These are phyloP conservation scores for Pungitius pungitius DNA, from an alignment of 2,113 vertebrate genomes.

Conservation along the genomic window DNA sequence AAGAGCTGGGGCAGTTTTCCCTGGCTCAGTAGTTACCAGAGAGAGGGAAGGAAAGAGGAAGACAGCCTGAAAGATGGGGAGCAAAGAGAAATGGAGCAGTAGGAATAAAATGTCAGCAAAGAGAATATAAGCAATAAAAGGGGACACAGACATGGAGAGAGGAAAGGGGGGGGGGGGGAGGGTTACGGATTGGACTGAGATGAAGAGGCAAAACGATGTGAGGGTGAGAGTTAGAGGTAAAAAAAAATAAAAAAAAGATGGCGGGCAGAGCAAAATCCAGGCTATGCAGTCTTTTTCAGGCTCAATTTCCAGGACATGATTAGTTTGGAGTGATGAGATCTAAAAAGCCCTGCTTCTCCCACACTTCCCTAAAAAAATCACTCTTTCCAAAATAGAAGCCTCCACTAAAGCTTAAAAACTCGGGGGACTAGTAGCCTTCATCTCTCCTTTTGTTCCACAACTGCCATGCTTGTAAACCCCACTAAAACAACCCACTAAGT, in stretches of 20 bases:
- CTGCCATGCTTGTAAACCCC: slow-evolving; percentile 46
- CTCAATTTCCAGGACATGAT: slow-evolving; percentile 80
- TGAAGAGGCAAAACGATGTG: slow-evolving; percentile 62
- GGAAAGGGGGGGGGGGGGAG: slow-evolving; percentile 20
- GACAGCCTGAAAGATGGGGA: slow-evolving; percentile 15
- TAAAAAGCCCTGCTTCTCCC: slow-evolving; percentile 44
- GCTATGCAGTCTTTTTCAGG: slow-evolving; percentile 73
- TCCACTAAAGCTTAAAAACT: slow-evolving; percentile 51
- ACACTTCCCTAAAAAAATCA: slow-evolving; percentile 40
- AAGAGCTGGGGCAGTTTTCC: slow-evolving; percentile 38
- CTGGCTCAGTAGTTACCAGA: slow-evolving; percentile 44
- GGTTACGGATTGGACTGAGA: slow-evolving; percentile 63
- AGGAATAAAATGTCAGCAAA: slow-evolving; percentile 41
- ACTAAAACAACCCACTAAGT: slow-evolving; percentile 54
- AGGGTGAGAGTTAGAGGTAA: slow-evolving; percentile 39
- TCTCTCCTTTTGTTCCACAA: slow-evolving; percentile 53
- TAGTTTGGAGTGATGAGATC: slow-evolving; percentile 76
- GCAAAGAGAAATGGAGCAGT: slow-evolving; percentile 18
- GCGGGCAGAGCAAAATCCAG: slow-evolving; percentile 59
- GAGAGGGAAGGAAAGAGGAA: neutral
- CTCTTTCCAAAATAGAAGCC: slow-evolving; percentile 52
- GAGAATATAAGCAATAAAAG: slow-evolving; percentile 54
- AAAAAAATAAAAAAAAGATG: neutral
- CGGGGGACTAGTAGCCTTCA: slow-evolving; percentile 43
- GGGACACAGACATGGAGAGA: slow-evolving; percentile 56